A percentile compares a stretch with the other conserved stretches of the same genome.
phyloP scores from a whole-genome alignment of 2,797 vertebrate genomes.

The Anguilla obscura region DNA sequence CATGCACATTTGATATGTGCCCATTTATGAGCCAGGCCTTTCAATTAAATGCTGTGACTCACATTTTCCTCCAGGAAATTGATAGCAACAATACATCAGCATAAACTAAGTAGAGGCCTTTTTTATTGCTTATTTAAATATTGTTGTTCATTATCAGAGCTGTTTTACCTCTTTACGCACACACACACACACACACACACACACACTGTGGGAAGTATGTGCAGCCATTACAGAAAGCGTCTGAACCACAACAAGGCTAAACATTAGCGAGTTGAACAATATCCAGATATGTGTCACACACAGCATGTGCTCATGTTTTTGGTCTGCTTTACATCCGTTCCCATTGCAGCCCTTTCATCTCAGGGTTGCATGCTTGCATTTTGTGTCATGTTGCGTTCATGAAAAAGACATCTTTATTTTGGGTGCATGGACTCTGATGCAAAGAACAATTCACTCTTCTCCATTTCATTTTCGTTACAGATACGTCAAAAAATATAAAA shows the following conservation, averaged over 20 bases:
- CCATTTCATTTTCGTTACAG: not conserved
- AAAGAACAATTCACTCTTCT: not conserved
- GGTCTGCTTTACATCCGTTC: slow-evolving; percentile 47
- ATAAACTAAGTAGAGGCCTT: not conserved
- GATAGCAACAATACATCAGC: slow-evolving; percentile 18
- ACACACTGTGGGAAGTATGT: slow-evolving; percentile 44
- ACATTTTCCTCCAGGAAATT: slow-evolving; percentile 12
- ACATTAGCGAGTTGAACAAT: slow-evolving; percentile 42
- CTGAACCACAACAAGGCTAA: slow-evolving; percentile 43
- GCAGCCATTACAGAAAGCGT: slow-evolving; percentile 40
- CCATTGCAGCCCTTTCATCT: slow-evolving; percentile 43
- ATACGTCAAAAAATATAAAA: not conserved
- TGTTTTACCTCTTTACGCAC: not conserved
- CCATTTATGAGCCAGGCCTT: not conserved
- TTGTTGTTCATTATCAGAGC: slow-evolving; percentile 3
- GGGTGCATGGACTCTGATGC: slow-evolving; percentile 15
- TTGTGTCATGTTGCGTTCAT: slow-evolving; percentile 52
- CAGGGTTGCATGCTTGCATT: slow-evolving; percentile 37
- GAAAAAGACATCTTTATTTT: slow-evolving; percentile 44
- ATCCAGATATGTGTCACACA: slow-evolving; percentile 50
- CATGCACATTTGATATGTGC: slow-evolving; percentile 11
- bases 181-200: not conserved
- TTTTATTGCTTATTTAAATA: slow-evolving; percentile 18
- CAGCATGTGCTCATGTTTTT: slow-evolving; percentile 53
- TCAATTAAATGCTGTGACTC: slow-evolving; percentile 19